Conservation (phyloP, 2,888 invertebrate genomes). For the Camponotus fellah region DNA sequence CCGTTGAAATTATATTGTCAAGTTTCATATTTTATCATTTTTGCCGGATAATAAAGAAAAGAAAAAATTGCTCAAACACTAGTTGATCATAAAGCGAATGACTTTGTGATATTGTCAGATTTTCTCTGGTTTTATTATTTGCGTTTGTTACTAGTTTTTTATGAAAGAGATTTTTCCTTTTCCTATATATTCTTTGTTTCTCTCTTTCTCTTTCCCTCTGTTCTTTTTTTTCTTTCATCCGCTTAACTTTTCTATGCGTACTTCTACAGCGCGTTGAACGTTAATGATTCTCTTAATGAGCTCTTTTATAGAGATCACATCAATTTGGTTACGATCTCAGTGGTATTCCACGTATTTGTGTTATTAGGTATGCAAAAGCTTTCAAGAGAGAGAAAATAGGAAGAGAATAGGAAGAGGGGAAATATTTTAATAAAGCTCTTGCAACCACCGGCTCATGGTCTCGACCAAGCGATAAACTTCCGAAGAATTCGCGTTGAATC, state of each 20-base stretch:
- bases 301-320: neutral
- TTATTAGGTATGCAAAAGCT: conserved; percentile 6
- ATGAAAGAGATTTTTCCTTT: neutral
- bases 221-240: neutral
- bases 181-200: neutral
- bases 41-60: conserved; percentile 13
- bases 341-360: conserved; percentile 16
- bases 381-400: neutral
- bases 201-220: neutral
- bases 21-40: conserved; percentile 21
- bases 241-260: neutral
- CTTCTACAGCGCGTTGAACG: neutral
- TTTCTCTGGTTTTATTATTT: neutral
- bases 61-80: neutral
- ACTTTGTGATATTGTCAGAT: neutral
- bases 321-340: neutral
- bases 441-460: conserved; percentile 55
- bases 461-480: conserved; percentile 74
- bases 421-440: conserved; percentile 79
- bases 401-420: neutral
- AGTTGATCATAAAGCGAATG: neutral
- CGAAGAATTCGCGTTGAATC: conserved; percentile 74
- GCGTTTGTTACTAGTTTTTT: neutral
- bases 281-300: neutral
- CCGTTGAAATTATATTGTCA: conserved; percentile 46